Percentiles rank a stretch among this genome's conserved stretches.
Conservation (phyloP, 2,888 invertebrate genomes). For the Spodoptera littoralis region DNA sequence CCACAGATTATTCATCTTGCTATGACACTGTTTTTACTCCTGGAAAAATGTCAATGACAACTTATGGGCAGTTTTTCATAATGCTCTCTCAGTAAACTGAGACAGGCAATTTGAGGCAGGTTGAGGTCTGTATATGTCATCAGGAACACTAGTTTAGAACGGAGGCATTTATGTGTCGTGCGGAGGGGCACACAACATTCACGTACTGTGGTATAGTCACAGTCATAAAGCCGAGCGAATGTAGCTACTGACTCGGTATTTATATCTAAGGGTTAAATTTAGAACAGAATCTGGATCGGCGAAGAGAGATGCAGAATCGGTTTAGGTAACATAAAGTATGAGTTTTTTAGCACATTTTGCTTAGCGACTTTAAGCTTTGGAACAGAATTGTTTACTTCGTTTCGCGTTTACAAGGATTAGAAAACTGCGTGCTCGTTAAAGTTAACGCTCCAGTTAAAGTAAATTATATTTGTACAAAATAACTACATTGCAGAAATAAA, state of each 20-base stretch:
- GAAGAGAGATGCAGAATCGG: conserved; percentile 13
- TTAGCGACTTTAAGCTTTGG: conserved; percentile 7
- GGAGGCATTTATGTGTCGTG: conserved; percentile 9
- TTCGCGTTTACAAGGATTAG: background rate
- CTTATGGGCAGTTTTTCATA: conserved; percentile 27
- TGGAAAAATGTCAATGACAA: conserved; percentile 46
- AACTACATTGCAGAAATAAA: too few relatives aligned
- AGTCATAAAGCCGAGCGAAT: conserved; percentile 6
- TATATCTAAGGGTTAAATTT: conserved; percentile 41
- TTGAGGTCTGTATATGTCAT: background rate
- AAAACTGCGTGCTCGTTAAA: conserved; percentile 2
- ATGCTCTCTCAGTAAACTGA: conserved; percentile 18
- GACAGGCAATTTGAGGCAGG: too few relatives aligned
- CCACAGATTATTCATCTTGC: conserved; percentile 86
- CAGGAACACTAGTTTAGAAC: background rate
- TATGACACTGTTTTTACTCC: conserved; percentile 68
- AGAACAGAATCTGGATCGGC: conserved; percentile 23
- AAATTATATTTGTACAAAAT: background rate
- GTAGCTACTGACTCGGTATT: conserved; percentile 11
- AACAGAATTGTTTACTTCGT: conserved; percentile 12
- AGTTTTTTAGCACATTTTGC: conserved; percentile 7
- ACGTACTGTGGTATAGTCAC: conserved; percentile 3
- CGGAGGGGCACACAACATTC: conserved; percentile 2
- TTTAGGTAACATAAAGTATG: conserved; percentile 4
- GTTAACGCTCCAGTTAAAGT: background rate